Base-by-base conservation (phyloP, 2,888 invertebrate genomes). In the Apoda limacodes region DNA sequence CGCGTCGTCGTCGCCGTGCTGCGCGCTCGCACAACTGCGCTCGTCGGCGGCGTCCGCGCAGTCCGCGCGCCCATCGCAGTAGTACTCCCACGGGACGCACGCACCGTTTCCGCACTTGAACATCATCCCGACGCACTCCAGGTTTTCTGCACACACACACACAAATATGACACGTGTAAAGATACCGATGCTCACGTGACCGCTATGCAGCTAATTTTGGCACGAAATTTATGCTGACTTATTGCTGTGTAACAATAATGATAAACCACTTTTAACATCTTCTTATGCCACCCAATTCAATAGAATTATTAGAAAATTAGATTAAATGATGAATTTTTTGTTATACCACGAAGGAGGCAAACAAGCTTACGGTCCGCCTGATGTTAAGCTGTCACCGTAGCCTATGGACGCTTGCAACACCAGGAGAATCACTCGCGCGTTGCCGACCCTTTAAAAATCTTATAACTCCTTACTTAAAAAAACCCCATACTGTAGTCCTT, bases 1-100 rank as follows among this genome's bases (percentile, higher is more conserved):
- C 31, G 33, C 28, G 21, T 39, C 32, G 37, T 11, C 26, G 35
- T 29, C 13, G 4, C 26, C 28, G 31, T 40, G 21, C 15, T 43
- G 30, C 22, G 30, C 25, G 34, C 37, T 32, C 33, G 46, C 48
- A 55, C 91, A 90, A 39, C 76, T 78, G 23, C 66, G 60, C 72
- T 92, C 92, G 67, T 92, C 92, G 30, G 84, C 83, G 41, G 82
- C 86, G 70, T 86, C 89, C 36, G 84, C 80, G 67, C 92, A 92
- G 69, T 91, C 89, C 55, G 86, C 83, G 44, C 83, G 82, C 3
- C 87, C 88, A 71, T 93, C 90, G 70, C 92, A 93, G 49, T 86
- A 82, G 56, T 84, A 85, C 50, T 85, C 83, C 47, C 82, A 80
- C 10, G 87, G 83, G 43, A 92, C 82, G 66, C 93, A 93, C 33